Conservation (phyloP, 2,888 invertebrate species). For the Caenorhabditis wallacei region DNA sequence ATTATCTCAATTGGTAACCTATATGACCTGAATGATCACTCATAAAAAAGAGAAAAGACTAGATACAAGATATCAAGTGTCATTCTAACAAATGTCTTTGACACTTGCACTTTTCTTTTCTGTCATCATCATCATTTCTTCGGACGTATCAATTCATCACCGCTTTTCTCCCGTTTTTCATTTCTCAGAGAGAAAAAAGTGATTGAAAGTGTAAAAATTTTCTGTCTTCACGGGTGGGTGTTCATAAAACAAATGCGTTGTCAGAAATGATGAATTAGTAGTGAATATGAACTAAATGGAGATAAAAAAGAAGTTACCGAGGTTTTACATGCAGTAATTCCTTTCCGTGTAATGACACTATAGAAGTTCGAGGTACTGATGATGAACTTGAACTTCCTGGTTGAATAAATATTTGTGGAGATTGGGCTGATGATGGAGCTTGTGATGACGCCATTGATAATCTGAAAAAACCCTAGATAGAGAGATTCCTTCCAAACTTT, state of each 20-base stretch:
- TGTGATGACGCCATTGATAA: slow-evolving; percentile 69
- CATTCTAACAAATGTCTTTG: slow-evolving; percentile 25
- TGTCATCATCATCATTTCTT: slow-evolving; percentile 30
- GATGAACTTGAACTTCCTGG: slow-evolving; percentile 65
- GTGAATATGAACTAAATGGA: slow-evolving; percentile 23
- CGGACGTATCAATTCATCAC: slow-evolving; percentile 36
- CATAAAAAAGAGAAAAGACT: background rate
- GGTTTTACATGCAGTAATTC: slow-evolving; percentile 67
- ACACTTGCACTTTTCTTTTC: slow-evolving; percentile 39
- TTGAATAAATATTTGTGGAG: slow-evolving; percentile 67
- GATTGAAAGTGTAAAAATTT: slow-evolving; percentile 51
- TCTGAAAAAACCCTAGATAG: slow-evolving; percentile 42
- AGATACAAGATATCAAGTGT: slow-evolving; percentile 35
- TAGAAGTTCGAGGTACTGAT: slow-evolving; percentile 54
- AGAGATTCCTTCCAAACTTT: background rate
- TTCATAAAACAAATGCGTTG: slow-evolving; percentile 68
- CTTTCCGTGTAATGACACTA: slow-evolving; percentile 58
- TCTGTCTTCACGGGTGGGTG: slow-evolving; percentile 49
- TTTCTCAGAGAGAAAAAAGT: slow-evolving; percentile 55
- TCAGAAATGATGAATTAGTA: slow-evolving; percentile 59
- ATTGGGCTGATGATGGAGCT: slow-evolving; percentile 55
- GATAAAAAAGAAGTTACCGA: slow-evolving; percentile 26
- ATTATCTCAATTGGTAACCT: slow-evolving; percentile 46
- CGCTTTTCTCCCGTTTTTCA: slow-evolving; percentile 30
- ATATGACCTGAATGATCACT: slow-evolving; percentile 26